Conservation (phyloP, 2,888 invertebrate species). For the Phorcus lineatus region DNA sequence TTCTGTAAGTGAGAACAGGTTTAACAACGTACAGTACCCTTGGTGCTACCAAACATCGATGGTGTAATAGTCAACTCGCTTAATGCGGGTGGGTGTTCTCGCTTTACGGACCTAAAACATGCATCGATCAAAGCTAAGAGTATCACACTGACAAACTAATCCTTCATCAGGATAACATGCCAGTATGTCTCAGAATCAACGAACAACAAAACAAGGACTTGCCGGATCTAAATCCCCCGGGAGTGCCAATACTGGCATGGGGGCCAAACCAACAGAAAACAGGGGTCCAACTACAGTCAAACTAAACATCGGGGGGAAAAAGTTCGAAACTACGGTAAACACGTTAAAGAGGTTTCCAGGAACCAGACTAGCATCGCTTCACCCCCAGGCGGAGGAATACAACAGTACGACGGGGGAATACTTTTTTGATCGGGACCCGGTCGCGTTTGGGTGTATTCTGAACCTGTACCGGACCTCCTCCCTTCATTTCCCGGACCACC, state of each 20-base stretch:
- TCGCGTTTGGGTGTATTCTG: constrained; percentile 51
- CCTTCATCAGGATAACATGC: too few species aligned
- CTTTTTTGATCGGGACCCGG: constrained; percentile 59
- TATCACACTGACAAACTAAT: too few species aligned
- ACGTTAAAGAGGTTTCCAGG: constrained; percentile 38
- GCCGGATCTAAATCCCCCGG: too few species aligned
- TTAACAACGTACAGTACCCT: too few species aligned
- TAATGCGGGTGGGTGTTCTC: too few species aligned
- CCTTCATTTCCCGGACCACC: constrained; percentile 58
- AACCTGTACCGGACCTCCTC: constrained; percentile 52
- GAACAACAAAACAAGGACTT: too few species aligned
- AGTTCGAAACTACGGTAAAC: constrained; percentile 35
- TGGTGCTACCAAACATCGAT: too few species aligned
- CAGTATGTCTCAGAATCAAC: too few species aligned
- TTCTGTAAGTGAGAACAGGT: too few species aligned
- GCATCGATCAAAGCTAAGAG: too few species aligned
- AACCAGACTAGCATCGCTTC: constrained; percentile 35
- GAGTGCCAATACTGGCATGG: neutral
- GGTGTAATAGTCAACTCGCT: too few species aligned
- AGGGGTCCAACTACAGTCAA: neutral
- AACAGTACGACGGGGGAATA: constrained; percentile 36
- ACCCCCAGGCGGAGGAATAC: constrained; percentile 28
- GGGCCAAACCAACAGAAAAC: neutral
- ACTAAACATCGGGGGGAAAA: constrained; percentile 47
- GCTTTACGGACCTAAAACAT: too few species aligned